Evolutionary conservation across 2,113 vertebrate genomes (phyloP), one percentile per base, ranked within the genome.

Genomic region (Ornithorhynchus anatinus): DNA sequence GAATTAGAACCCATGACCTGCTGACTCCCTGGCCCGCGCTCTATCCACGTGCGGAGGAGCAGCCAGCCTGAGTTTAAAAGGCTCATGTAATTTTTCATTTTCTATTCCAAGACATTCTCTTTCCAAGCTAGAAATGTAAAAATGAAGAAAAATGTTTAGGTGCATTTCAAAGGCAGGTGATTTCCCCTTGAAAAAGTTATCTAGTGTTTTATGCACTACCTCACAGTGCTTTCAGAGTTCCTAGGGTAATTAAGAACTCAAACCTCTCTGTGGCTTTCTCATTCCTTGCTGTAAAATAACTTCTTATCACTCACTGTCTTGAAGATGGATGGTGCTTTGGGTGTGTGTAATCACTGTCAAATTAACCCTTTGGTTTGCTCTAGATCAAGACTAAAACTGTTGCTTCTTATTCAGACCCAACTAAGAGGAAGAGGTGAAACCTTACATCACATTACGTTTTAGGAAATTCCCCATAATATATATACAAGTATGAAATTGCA

Each of bases 161-260:
- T 27, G 45, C 45, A 40, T 43, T 73, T 60, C 50, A 77, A 77
- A 84, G 63, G 56, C 73, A 9, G 76, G 32, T 20, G 16, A 37
- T 17, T 48, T 71, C 42, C 50, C 37, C 42, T 66, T 80, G 7
- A 37, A 63, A 76, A 86, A 39, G 23, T 59, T 77, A 77, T 38
- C 7, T 11, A 58, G 54, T 67, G 69, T 48, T 71, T 33, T 40
- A 20, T 60, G n/a, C 3, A 22, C 23, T n/a, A 35, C 16, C 25
- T 50, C 20, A 15, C 29, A 40, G 25, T 15, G 20, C 23, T 6
- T 40, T 3, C 19, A 59, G 74, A 71, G 19, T 69, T 59, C 64
- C 13, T 3, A 61, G 67, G 47, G 14, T 72, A 67, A 67, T 65
- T 80, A 66, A 66, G 17, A 64, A n/a, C 13, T 44, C 6, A 63